Evolutionary conservation across 2,113 vertebrate genomes (phyloP).

Genomic region (Charadrius vociferus): DNA sequence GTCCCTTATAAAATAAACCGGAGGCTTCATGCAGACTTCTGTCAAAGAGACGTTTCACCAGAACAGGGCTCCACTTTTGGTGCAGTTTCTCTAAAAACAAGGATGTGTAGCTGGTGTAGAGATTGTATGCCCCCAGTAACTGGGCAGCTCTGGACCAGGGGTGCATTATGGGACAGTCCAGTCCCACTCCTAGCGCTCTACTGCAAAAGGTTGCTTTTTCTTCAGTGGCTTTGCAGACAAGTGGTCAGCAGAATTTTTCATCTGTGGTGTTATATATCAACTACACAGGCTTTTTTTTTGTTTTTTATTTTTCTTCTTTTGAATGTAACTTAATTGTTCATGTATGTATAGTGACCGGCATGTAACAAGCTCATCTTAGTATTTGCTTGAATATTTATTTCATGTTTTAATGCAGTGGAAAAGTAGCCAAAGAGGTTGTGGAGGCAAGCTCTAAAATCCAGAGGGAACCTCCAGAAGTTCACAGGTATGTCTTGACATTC

Average conservation of each 20-base stretch:
- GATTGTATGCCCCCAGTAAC: neutral
- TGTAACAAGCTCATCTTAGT: neutral
- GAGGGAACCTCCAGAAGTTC: conserved; percentile 91
- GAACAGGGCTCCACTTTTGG: neutral
- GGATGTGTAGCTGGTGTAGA: rapidly evolving
- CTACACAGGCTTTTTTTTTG: neutral
- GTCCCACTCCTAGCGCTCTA: rapidly evolving
- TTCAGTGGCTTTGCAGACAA: neutral
- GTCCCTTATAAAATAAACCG: neutral
- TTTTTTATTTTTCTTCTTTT: neutral
- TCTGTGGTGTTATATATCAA: neutral
- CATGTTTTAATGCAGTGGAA: conserved; percentile 81
- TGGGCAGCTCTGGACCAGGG: neutral
- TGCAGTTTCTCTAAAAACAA: neutral
- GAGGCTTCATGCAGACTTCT: neutral
- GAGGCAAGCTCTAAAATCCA: conserved; percentile 98
- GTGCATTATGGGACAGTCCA: neutral
- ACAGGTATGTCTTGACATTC: conserved; percentile 80
- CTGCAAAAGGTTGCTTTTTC: neutral
- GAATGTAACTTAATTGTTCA: neutral
- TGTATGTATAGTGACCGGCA: neutral
- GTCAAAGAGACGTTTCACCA: neutral
- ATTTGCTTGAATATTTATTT: neutral
- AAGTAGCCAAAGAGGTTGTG: conserved; percentile 96
- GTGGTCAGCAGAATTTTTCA: neutral